Evolutionary conservation across 2,888 invertebrate genomes (phyloP).

Genomic region (Clusia tigrina): DNA sequence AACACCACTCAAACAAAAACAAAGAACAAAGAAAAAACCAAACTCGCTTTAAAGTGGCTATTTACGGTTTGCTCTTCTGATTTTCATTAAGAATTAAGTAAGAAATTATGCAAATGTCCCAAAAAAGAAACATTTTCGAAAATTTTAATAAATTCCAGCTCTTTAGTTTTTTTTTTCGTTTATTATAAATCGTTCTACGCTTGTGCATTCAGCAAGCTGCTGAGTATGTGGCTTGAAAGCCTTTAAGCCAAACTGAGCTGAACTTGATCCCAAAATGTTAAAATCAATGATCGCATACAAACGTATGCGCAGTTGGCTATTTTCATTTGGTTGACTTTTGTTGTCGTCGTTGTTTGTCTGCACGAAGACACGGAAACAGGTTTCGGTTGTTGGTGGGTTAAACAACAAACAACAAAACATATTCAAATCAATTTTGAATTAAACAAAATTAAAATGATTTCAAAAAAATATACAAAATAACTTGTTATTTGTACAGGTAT

Average conservation of each 20-base stretch:
- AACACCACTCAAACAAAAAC: background rate
- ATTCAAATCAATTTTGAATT: too few relatives aligned
- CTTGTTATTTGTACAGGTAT: too few relatives aligned
- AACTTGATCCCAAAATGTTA: conserved; percentile 32
- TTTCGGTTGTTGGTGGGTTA: too few relatives aligned
- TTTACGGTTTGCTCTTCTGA: conserved; percentile 30
- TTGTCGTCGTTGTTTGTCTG: conserved; percentile 7
- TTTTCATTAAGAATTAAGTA: conserved; percentile 59
- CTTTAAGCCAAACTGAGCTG: conserved; percentile 13
- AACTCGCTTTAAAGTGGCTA: conserved; percentile 13
- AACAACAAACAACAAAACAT: too few relatives aligned
- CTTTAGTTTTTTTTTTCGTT: background rate
- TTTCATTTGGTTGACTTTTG: conserved; percentile 17
- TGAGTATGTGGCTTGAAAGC: conserved; percentile 13
- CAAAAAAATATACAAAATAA: too few relatives aligned
- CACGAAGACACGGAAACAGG: too few relatives aligned
- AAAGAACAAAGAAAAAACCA: background rate
- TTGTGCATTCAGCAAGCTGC: background rate
- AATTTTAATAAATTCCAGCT: conserved; percentile 27
- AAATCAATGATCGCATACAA: conserved; percentile 35
- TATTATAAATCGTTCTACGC: background rate
- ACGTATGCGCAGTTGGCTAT: conserved; percentile 20
- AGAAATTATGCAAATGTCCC: conserved; percentile 56
- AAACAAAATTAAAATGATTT: too few relatives aligned
- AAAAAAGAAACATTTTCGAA: conserved; percentile 13